A percentile compares a stretch with the other conserved stretches of the same genome.
Evolutionary conservation across 2,797 vertebrate species (phyloP).

Genomic region (Xiphorhynchus erythropygius): DNA sequence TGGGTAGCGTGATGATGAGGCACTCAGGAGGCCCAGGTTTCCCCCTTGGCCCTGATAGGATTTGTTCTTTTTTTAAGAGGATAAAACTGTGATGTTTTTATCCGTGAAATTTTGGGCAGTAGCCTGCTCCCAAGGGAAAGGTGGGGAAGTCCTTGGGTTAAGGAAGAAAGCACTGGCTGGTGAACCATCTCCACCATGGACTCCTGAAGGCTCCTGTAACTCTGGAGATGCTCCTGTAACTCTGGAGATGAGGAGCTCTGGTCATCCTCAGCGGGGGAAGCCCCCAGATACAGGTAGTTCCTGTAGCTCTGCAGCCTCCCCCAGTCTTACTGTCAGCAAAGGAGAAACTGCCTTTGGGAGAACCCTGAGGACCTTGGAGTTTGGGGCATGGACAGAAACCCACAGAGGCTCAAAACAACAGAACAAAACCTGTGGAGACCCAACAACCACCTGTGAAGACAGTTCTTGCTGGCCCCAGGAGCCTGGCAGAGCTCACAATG

Average conservation of each 20-base stretch:
- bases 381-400: not conserved
- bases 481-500: not conserved
- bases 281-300: not conserved
- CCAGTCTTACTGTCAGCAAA: not conserved
- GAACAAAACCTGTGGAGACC: not conserved
- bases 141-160: not conserved
- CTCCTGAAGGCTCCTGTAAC: not conserved
- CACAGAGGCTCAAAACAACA: not conserved
- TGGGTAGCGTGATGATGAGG: not conserved
- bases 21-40: not conserved
- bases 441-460: not conserved
- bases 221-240: not conserved
- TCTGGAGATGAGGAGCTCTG: not conserved
- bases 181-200: not conserved
- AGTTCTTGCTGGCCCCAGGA: not conserved
- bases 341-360: not conserved
- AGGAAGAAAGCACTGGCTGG: not conserved
- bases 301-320: not conserved
- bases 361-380: not conserved
- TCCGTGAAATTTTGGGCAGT: not conserved
- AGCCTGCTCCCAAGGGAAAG: not conserved
- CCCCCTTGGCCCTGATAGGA: not conserved
- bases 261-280: not conserved
- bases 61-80: not conserved
- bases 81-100: not conserved